Evolutionary conservation across 2,888 invertebrate genomes (phyloP).

Genomic region (Lampropteryx suffumata): DNA sequence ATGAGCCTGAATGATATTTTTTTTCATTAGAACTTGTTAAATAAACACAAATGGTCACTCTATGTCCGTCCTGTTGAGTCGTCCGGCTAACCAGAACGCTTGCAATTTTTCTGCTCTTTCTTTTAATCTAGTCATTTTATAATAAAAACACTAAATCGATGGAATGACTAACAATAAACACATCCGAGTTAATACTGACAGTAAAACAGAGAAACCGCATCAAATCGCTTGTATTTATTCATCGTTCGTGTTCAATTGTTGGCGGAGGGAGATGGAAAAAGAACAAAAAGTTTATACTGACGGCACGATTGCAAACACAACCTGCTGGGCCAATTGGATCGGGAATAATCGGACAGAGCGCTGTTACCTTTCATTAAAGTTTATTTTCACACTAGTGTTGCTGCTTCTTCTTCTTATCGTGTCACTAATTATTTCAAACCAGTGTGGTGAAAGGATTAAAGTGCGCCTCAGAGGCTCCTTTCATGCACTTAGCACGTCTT

Average conservation of each 20-base stretch:
- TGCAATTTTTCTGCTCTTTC: too few species aligned
- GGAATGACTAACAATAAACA: conserved; percentile 13
- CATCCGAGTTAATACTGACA: conserved; percentile 19
- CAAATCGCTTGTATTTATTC: conserved; percentile 40
- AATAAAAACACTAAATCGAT: background rate
- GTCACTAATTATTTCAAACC: too few species aligned
- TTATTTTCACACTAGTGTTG: too few species aligned
- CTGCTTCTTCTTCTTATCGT: too few species aligned
- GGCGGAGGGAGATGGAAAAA: conserved; percentile 38
- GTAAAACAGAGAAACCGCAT: conserved; percentile 39
- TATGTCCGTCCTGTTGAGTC: too few species aligned
- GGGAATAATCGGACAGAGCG: conserved; percentile 1
- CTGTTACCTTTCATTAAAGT: background rate
- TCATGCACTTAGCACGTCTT: too few species aligned
- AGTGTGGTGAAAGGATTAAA: too few species aligned
- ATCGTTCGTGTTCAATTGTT: conserved; percentile 47
- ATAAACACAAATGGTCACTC: too few species aligned
- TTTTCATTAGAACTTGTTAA: too few species aligned
- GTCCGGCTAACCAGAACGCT: too few species aligned
- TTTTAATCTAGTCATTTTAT: background rate
- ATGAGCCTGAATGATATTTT: too few species aligned
- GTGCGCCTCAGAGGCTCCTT: too few species aligned
- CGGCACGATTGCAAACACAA: conserved; percentile 7
- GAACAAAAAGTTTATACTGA: conserved; percentile 21
- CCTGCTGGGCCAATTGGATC: conserved; percentile 3